Base-by-base conservation (phyloP, 2,113 vertebrate species). In the Cnemophilus loriae region DNA sequence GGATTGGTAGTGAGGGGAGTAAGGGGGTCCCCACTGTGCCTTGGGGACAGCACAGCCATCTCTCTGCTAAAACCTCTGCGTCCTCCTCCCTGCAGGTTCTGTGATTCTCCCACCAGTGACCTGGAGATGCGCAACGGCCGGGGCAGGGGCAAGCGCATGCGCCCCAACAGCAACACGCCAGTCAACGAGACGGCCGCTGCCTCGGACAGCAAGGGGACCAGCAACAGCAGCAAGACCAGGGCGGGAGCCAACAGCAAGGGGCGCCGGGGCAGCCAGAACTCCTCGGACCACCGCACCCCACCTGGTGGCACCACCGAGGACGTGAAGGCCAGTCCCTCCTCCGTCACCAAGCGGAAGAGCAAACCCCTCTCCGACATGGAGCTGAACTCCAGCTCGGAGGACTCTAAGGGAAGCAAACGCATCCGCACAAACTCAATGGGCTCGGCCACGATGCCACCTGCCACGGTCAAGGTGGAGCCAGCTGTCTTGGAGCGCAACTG, bases 361-460 rank as follows among this genome's bases (percentile, higher is more conserved):
- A 99, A 99, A 87, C 99, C 99, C 24, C 97, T 99, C 89, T 99
- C 99, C 0, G 99, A 99, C 93, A 99, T 99, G 98, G 99, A 99
- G 90, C 99, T 99, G n/a, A 99, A 99, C 96, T 99, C 99, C n/a
- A 99, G 99, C 96, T 99, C 99, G 0, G 99, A 99, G 98, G 99
- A 99, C 97, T 99, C 98, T 87, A 99, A 99, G 98, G 99, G 99
- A 96, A 99, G 99, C 98, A 99, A 99, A 93, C 98, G 99, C 44
- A 99, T 99, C 97, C 98, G 99, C 88, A 99, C 99, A 6, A 99
- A 99, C 95, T 99, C 99, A 0, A 98, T 98, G 97, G 98, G 98
- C 78, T 98, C 95, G 79, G 98, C 98, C 79, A 97, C 96, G 3
- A 97, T 91, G 60, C 97, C 97, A 0, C 97, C 94, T 3, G 96